Percentiles rank a stretch among this genome's conserved stretches.
These are phyloP conservation scores for Ylistrum balloti DNA, from an alignment of 1,140 invertebrate species.

Conservation along the genomic window DNA sequence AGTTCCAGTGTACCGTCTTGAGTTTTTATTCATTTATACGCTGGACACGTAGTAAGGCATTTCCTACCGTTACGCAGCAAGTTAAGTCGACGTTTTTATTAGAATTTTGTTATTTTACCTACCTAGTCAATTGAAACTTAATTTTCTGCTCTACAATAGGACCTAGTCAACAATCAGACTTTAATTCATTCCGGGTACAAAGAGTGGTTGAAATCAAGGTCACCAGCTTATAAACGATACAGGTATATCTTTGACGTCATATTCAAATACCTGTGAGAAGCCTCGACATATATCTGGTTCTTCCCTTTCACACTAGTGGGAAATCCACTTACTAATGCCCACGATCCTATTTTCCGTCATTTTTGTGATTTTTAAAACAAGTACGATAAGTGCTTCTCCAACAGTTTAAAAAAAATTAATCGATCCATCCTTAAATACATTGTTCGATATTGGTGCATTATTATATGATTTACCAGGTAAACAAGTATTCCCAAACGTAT, in stretches of 20 bases:
- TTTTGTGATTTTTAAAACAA: slow-evolving; percentile 14
- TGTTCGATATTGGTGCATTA: neutral
- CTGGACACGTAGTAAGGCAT: neutral
- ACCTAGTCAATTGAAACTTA: neutral
- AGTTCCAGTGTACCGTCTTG: neutral
- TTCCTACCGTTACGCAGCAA: no score
- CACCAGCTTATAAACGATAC: neutral
- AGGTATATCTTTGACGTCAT: neutral
- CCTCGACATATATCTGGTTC: neutral
- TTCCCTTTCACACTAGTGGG: neutral
- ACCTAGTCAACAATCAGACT: neutral
- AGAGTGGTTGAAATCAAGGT: neutral
- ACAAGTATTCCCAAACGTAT: no score
- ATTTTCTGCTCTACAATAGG: neutral
- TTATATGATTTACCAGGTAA: no score
- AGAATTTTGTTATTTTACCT: neutral
- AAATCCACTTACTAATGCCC: neutral
- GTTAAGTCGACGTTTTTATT: neutral
- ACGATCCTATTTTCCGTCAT: neutral
- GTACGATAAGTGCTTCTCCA: neutral
- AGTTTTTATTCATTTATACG: neutral
- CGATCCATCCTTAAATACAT: slow-evolving; percentile 3
- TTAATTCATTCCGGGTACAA: neutral
- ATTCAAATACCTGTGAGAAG: neutral
- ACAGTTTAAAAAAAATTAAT: neutral